Evolutionary conservation across 2,888 invertebrate species (phyloP).

Genomic region (Diachrysia chrysitis): DNA sequence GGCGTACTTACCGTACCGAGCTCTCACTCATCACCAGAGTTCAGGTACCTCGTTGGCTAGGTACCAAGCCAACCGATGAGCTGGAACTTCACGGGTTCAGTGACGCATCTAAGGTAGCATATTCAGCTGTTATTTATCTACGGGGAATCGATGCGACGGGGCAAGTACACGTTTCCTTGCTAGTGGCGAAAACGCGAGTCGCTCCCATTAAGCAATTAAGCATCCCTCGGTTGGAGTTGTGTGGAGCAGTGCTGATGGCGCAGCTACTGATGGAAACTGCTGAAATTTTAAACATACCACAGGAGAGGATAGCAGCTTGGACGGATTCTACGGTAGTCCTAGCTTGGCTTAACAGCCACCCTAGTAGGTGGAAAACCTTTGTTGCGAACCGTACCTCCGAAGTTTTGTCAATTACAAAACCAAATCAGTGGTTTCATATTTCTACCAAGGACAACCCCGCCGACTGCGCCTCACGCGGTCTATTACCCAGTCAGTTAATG

Average conservation of each 20-base stretch:
- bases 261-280: slow-evolving; percentile 18
- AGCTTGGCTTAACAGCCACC: slow-evolving; percentile 23
- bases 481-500: slow-evolving; percentile 13
- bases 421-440: slow-evolving; percentile 32
- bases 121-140: slow-evolving; percentile 24
- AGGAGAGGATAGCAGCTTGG: slow-evolving; percentile 18
- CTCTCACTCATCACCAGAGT: no score
- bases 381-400: slow-evolving; percentile 24
- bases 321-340: slow-evolving; percentile 29
- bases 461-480: slow-evolving; percentile 40
- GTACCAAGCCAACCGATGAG: slow-evolving; percentile 8
- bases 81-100: slow-evolving; percentile 53
- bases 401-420: slow-evolving; percentile 11
- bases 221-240: slow-evolving; percentile 13
- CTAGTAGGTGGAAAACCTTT: slow-evolving; percentile 33
- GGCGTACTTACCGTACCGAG: no score
- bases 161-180: background rate
- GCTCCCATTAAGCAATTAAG: slow-evolving; percentile 25
- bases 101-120: slow-evolving; percentile 47
- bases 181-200: slow-evolving; percentile 22
- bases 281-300: slow-evolving; percentile 12
- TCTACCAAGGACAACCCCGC: slow-evolving; percentile 30
- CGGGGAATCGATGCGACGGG: slow-evolving; percentile 2
- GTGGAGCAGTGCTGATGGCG: slow-evolving; percentile 15
- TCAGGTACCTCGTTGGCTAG: slow-evolving; percentile 47